phyloP scores from a whole-genome alignment of 2,797 vertebrate genomes.

The Pangasius mekongensis region DNA sequence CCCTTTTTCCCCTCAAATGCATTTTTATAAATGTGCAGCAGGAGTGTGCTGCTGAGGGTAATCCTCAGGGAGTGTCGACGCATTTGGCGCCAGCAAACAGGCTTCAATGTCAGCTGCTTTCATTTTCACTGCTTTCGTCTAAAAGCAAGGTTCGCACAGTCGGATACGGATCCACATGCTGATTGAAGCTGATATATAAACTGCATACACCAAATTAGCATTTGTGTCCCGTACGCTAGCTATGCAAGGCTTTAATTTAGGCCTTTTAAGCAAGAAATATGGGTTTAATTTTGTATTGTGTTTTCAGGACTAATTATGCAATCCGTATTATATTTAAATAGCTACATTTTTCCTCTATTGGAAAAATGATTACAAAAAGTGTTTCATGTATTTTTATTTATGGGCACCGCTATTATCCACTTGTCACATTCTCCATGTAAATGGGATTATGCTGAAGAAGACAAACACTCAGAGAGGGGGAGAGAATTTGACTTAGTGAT shows the following conservation, averaged over 20 bases:
- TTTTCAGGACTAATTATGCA: not conserved
- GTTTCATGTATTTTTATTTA: not conserved
- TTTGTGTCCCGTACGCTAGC: slow-evolving; percentile 48
- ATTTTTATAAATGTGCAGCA: slow-evolving; percentile 68
- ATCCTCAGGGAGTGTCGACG: slow-evolving; percentile 66
- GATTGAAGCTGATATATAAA: slow-evolving; percentile 74
- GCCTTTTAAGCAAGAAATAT: slow-evolving; percentile 8
- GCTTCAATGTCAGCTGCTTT: slow-evolving; percentile 65
- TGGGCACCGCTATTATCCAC: not conserved
- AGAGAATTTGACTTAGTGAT: slow-evolving; percentile 42
- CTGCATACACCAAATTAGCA: slow-evolving; percentile 64
- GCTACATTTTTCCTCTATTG: not conserved
- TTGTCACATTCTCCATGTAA: slow-evolving; percentile 31
- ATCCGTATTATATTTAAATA: not conserved
- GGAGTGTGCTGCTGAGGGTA: slow-evolving; percentile 67
- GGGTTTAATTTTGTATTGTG: slow-evolving; percentile 18
- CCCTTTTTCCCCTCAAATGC: slow-evolving; percentile 7
- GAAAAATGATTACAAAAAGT: slow-evolving; percentile 6
- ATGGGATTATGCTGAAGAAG: slow-evolving; percentile 36
- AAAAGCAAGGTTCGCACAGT: slow-evolving; percentile 67
- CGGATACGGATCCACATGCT: slow-evolving; percentile 70
- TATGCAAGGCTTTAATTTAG: slow-evolving; percentile 20
- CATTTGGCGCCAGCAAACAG: slow-evolving; percentile 65
- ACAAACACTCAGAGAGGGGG: slow-evolving; percentile 29
- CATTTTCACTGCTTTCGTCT: slow-evolving; percentile 53